phyloP scores from a whole-genome alignment of 2,888 invertebrate species.

The Malachius bipustulatus region DNA sequence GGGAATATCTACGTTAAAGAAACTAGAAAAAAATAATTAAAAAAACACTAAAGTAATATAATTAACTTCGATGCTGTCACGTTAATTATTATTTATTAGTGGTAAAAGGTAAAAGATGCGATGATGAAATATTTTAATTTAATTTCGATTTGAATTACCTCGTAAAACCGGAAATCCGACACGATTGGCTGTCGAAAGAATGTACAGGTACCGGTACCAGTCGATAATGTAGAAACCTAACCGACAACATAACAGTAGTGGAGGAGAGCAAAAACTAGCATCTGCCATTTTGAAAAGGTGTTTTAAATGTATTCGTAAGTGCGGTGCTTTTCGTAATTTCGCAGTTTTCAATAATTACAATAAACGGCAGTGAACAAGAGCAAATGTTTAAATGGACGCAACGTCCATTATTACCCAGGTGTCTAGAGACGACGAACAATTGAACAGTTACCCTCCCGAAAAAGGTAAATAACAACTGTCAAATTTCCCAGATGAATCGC shows the following conservation, averaged over 20 bases:
- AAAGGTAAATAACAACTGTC: conserved; percentile 60
- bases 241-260: conserved; percentile 1
- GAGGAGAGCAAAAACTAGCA: conserved; percentile 9
- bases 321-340: conserved; percentile 7
- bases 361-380: conserved; percentile 29
- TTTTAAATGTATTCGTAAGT: conserved; percentile 14
- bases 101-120: no score
- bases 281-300: conserved; percentile 19
- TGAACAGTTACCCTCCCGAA: conserved; percentile 83
- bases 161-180: no score
- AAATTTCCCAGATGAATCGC: conserved; percentile 15
- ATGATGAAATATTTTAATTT: conserved; percentile 2
- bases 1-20: no score
- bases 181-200: no score
- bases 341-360: conserved; percentile 16
- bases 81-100: no score
- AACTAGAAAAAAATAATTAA: no score
- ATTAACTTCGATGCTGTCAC: no score
- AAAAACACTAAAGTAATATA: no score
- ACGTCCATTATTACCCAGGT: conserved; percentile 98
- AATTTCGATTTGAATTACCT: conserved; percentile 1
- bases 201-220: background rate
- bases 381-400: conserved; percentile 88
- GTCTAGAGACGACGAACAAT: conserved; percentile 93
- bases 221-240: conserved; percentile 1